Evolutionary conservation across 2,797 vertebrate species (phyloP).

Genomic region (Sciaenops ocellatus): DNA sequence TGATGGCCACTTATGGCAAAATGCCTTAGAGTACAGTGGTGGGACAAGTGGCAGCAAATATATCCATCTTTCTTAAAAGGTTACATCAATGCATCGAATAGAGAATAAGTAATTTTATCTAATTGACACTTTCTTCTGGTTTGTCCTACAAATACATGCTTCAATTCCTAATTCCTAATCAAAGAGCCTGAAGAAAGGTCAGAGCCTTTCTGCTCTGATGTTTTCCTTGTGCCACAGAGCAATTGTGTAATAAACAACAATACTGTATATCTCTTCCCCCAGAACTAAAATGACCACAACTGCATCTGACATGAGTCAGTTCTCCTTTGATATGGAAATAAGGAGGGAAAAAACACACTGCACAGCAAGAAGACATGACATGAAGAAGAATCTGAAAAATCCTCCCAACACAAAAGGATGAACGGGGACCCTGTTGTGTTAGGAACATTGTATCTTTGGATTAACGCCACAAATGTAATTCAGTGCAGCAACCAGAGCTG

Average conservation of each 20-base stretch:
- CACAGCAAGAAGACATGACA: slow-evolving; percentile 3
- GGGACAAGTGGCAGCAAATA: not conserved
- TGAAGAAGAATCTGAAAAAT: slow-evolving; percentile 22
- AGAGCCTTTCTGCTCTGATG: not conserved
- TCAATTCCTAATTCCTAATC: not conserved
- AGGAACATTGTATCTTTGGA: slow-evolving; percentile 65
- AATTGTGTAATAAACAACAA: not conserved
- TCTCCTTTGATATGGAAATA: slow-evolving; percentile 31
- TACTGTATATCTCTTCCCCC: not conserved
- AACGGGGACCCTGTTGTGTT: slow-evolving; percentile 49
- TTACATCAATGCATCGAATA: not conserved
- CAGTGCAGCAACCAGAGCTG: slow-evolving; percentile 14
- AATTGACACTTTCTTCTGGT: not conserved
- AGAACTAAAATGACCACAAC: slow-evolving; percentile 8
- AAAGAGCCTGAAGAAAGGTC: not conserved
- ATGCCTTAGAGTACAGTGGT: not conserved
- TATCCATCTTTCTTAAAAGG: not conserved
- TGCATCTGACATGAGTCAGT: slow-evolving; percentile 1
- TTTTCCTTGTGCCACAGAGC: not conserved
- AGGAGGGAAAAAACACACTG: slow-evolving; percentile 7
- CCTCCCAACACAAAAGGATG: slow-evolving; percentile 54
- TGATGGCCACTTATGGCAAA: not conserved
- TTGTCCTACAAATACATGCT: not conserved
- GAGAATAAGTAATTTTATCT: not conserved
- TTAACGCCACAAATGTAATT: slow-evolving; percentile 57